A percentile compares a stretch with the other conserved stretches of the same genome.
Conservation (phyloP, 1,140 invertebrate genomes). For the Chrysomallon squamiferum region DNA sequence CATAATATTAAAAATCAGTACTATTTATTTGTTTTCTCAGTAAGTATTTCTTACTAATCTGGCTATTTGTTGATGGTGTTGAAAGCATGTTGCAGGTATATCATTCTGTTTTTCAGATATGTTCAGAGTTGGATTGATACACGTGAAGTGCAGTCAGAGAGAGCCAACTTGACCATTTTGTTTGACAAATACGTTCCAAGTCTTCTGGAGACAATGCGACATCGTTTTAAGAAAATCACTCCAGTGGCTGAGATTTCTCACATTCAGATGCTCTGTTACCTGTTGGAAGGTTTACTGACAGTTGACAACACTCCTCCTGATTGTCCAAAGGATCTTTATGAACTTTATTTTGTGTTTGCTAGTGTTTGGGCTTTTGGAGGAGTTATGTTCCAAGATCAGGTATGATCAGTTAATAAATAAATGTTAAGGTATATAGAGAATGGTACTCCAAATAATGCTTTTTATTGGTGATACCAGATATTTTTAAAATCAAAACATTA, state of each 20-base stretch:
- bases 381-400: slow-evolving; percentile 92
- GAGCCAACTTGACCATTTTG: slow-evolving; percentile 87
- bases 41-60: too few relatives aligned
- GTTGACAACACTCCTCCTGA: slow-evolving; percentile 83
- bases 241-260: slow-evolving; percentile 93
- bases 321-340: slow-evolving; percentile 92
- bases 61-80: too few relatives aligned
- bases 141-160: slow-evolving; percentile 71
- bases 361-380: slow-evolving; percentile 96
- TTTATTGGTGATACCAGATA: too few relatives aligned
- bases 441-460: too few relatives aligned
- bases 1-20: not conserved
- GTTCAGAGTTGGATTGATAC: slow-evolving; percentile 96
- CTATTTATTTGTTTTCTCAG: not conserved
- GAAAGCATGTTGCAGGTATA: too few relatives aligned
- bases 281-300: slow-evolving; percentile 85
- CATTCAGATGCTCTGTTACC: slow-evolving; percentile 90
- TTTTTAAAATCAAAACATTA: too few relatives aligned
- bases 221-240: slow-evolving; percentile 92
- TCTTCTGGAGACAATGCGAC: slow-evolving; percentile 85
- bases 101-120: slow-evolving; percentile 38
- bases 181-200: slow-evolving; percentile 96
- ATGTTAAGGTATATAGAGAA: too few relatives aligned
- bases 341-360: slow-evolving; percentile 95
- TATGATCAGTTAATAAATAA: slow-evolving; percentile 55